These are phyloP conservation scores for Melanotaenia maccullochi DNA, from an alignment of 2,797 vertebrate species.

Conservation along the genomic window DNA sequence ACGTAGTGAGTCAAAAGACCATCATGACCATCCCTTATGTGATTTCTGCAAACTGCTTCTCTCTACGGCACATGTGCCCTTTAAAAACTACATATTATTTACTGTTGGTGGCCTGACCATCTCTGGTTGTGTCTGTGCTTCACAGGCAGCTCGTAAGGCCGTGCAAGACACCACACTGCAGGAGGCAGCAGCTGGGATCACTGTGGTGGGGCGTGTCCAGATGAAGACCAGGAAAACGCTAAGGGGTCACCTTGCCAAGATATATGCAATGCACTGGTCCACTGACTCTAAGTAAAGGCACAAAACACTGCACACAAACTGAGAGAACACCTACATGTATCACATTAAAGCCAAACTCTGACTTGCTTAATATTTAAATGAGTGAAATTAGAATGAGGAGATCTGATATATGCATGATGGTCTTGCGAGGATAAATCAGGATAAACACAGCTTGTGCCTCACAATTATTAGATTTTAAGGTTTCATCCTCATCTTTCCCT, in stretches of 20 bases:
- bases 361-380: neutral
- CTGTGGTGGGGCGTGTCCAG: slow-evolving; percentile 89
- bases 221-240: slow-evolving; percentile 94
- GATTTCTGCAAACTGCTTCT: neutral
- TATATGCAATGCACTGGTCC: slow-evolving; percentile 98
- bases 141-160: slow-evolving; percentile 91
- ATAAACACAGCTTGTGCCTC: neutral
- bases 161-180: slow-evolving; percentile 90
- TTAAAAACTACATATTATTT: neutral
- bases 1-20: neutral
- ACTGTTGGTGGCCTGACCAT: neutral
- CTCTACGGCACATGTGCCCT: neutral
- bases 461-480: neutral
- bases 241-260: slow-evolving; percentile 96
- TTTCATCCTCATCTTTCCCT: neutral
- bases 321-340: slow-evolving; percentile 14
- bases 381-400: neutral
- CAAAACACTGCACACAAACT: slow-evolving; percentile 8
- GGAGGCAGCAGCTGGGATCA: slow-evolving; percentile 84
- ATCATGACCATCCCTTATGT: neutral
- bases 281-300: slow-evolving; percentile 90
- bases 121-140: slow-evolving; percentile 26
- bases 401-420: neutral
- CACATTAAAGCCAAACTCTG: neutral
- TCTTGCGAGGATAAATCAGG: slow-evolving; percentile 22